Percentiles rank a stretch among this genome's conserved stretches.
Conservation (phyloP, 2,888 invertebrate genomes). For the Oithona nana region DNA sequence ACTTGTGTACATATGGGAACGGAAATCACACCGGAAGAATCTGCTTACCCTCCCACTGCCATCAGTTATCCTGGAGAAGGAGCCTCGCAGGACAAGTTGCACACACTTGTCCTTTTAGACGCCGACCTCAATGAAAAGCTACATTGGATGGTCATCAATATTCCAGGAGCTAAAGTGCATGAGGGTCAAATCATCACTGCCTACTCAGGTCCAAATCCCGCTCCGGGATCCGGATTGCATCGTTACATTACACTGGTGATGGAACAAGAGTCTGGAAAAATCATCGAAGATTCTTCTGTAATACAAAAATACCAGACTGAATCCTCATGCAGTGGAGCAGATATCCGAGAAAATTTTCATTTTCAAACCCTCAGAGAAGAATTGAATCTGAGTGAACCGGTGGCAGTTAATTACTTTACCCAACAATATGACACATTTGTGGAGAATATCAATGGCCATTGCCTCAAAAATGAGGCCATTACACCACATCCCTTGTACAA, state of each 20-base stretch:
- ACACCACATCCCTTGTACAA: neutral
- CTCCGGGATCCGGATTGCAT: neutral
- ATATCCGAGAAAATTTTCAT: neutral
- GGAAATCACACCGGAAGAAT: neutral
- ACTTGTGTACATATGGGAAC: neutral
- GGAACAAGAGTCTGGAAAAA: neutral
- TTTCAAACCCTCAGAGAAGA: neutral
- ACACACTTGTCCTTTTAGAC: neutral
- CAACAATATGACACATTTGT: neutral
- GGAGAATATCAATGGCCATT: neutral
- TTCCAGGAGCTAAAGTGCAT: neutral
- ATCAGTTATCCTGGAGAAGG: neutral
- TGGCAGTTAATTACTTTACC: neutral
- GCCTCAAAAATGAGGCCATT: neutral
- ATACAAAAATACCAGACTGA: neutral
- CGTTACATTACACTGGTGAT: neutral
- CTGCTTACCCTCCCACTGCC: neutral
- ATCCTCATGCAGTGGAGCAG: neutral
- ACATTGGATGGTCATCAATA: neutral
- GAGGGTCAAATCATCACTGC: neutral
- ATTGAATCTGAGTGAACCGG: neutral
- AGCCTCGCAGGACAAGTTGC: neutral
- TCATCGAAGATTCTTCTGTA: neutral
- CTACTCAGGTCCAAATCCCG: neutral
- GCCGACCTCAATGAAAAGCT: neutral